Evolutionary conservation across 2,888 invertebrate genomes (phyloP).

Genomic region (Hedya salicella): DNA sequence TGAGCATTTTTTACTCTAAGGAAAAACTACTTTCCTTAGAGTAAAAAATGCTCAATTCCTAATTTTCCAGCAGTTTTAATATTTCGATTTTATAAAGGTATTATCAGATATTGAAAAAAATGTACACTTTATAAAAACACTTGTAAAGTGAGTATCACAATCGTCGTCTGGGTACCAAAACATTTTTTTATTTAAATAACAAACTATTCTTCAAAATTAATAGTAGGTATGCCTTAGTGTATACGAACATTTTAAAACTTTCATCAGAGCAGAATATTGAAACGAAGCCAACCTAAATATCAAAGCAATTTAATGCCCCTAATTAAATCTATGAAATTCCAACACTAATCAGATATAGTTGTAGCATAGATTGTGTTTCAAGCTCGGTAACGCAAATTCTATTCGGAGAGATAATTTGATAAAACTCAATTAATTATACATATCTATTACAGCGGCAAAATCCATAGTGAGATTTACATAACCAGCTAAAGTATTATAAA

Average conservation of each 20-base stretch:
- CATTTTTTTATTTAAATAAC: no score
- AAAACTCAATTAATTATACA: slow-evolving; percentile 38
- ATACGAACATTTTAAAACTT: background rate
- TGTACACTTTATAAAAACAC: no score
- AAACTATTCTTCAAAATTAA: no score
- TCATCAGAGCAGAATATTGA: background rate
- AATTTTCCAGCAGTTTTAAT: no score
- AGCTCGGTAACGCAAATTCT: slow-evolving; percentile 23
- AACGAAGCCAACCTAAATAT: slow-evolving; percentile 7
- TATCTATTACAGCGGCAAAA: slow-evolving; percentile 27
- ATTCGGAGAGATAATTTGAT: slow-evolving; percentile 35
- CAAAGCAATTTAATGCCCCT: slow-evolving; percentile 12
- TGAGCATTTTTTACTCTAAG: no score
- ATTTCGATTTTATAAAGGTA: no score
- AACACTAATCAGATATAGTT: slow-evolving; percentile 30
- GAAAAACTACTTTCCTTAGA: no score
- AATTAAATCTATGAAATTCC: slow-evolving; percentile 27
- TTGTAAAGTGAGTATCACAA: no score
- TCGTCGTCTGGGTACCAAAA: no score
- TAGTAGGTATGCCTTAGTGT: no score
- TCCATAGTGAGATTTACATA: slow-evolving; percentile 35
- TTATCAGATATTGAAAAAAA: no score
- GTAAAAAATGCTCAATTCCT: no score
- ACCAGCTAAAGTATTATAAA: slow-evolving; percentile 32
- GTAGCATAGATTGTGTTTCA: slow-evolving; percentile 35